A percentile compares a stretch with the other conserved stretches of the same genome.
Evolutionary conservation across 2,888 invertebrate genomes (phyloP).

Genomic region (Cataglyphis altisquamis): DNA sequence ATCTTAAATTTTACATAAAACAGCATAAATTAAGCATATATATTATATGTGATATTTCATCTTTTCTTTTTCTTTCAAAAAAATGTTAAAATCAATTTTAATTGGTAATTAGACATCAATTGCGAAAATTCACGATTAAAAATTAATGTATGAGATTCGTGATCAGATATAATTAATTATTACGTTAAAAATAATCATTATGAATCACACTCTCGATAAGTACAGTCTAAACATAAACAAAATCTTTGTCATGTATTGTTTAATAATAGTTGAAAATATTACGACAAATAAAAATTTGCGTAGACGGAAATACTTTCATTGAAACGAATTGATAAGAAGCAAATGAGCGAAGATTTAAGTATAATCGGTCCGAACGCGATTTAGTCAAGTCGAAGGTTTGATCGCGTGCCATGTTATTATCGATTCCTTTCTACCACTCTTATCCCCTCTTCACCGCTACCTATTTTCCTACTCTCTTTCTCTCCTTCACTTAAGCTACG

Average conservation of each 20-base stretch:
- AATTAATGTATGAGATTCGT: neutral
- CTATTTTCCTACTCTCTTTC: conserved; percentile 41
- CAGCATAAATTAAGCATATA: neutral
- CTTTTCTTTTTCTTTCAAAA: neutral
- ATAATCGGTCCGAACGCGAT: conserved; percentile 54
- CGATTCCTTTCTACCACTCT: conserved; percentile 68
- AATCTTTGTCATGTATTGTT: neutral
- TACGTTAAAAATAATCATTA: neutral
- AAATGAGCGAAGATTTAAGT: conserved; percentile 75
- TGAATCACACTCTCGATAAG: neutral
- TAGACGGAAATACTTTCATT: neutral
- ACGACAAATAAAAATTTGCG: neutral
- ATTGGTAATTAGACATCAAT: neutral
- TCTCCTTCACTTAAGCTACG: conserved; percentile 28
- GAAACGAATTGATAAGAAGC: conserved; percentile 72
- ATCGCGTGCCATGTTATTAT: conserved; percentile 76
- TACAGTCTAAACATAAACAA: neutral
- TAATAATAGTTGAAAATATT: neutral
- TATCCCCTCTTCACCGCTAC: conserved; percentile 35
- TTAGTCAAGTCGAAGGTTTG: conserved; percentile 62
- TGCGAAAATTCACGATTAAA: neutral
- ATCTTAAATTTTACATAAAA: neutral
- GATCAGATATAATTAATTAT: neutral
- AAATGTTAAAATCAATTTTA: neutral
- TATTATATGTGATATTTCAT: neutral